Evolutionary conservation across 2,888 invertebrate genomes (phyloP).

Genomic region (Pristionchus fissidentatus): DNA sequence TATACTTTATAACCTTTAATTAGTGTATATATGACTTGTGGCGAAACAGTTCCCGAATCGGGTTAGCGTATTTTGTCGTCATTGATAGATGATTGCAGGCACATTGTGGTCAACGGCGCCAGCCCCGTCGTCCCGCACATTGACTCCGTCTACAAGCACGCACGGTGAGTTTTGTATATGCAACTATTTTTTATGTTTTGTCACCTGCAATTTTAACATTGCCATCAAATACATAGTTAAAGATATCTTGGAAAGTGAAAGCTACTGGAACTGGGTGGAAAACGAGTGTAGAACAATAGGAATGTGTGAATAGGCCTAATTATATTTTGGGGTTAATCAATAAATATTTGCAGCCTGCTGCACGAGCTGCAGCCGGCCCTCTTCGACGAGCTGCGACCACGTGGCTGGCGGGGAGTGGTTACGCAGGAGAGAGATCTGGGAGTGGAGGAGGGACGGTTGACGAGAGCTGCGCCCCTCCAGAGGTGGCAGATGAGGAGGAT

Average conservation of each 20-base stretch:
- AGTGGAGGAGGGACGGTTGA: conserved; percentile 46
- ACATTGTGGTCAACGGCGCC: conserved; percentile 65
- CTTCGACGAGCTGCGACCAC: conserved; percentile 66
- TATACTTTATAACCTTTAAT: not conserved
- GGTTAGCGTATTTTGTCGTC: not conserved
- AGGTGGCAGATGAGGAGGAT: conserved; percentile 60
- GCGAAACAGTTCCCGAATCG: not conserved
- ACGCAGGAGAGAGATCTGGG: conserved; percentile 52
- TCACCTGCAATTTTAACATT: no score
- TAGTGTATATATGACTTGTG: not conserved
- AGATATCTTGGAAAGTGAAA: no score
- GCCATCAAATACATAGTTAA: no score
- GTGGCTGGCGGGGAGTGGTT: conserved; percentile 58
- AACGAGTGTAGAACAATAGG: no score
- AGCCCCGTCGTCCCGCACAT: conserved; percentile 65
- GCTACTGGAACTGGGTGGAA: no score
- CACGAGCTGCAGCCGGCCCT: conserved; percentile 60
- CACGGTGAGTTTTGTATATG: not conserved
- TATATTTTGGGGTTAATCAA: conserved; percentile 51
- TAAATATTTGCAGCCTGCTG: conserved; percentile 50
- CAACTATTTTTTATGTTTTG: not conserved
- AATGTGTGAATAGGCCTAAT: no score
- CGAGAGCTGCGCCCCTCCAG: conserved; percentile 59
- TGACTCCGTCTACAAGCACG: conserved; percentile 65
- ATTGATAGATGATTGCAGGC: conserved; percentile 45